These are phyloP conservation scores for Ametastegia equiseti DNA, from an alignment of 2,888 invertebrate species.

Conservation along the genomic window DNA sequence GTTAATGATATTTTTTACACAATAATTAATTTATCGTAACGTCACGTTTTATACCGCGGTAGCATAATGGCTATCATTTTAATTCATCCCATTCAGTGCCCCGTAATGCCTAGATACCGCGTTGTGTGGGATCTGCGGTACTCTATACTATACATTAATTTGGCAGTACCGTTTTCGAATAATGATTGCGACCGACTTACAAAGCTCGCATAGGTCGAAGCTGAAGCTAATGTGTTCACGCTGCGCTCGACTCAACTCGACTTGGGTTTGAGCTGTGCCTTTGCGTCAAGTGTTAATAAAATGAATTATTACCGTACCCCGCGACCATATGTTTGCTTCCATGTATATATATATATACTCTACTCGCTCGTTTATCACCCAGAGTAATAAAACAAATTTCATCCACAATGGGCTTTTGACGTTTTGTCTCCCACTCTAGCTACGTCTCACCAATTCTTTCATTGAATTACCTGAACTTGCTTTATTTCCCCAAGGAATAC, in stretches of 20 bases:
- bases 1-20: constrained; percentile 37
- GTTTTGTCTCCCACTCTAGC: too few species aligned
- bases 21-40: constrained; percentile 34
- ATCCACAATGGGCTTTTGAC: not conserved
- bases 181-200: constrained; percentile 25
- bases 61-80: constrained; percentile 28
- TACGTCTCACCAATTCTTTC: not conserved
- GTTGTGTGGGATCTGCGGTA: constrained; percentile 29
- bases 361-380: not conserved
- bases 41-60: not conserved
- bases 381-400: not conserved
- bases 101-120: not conserved
- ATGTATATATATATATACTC: too few species aligned
- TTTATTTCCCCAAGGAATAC: too few species aligned
- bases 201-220: not conserved
- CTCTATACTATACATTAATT: constrained; percentile 41
- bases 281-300: constrained; percentile 10
- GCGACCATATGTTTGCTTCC: not conserved
- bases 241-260: too few species aligned
- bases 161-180: constrained; percentile 36
- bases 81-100: constrained; percentile 13
- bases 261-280: too few species aligned
- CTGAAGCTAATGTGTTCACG: not conserved
- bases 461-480: not conserved
- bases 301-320: constrained; percentile 29